Evolutionary conservation across 1,140 invertebrate genomes (phyloP).

Genomic region (Myzus persicae): DNA sequence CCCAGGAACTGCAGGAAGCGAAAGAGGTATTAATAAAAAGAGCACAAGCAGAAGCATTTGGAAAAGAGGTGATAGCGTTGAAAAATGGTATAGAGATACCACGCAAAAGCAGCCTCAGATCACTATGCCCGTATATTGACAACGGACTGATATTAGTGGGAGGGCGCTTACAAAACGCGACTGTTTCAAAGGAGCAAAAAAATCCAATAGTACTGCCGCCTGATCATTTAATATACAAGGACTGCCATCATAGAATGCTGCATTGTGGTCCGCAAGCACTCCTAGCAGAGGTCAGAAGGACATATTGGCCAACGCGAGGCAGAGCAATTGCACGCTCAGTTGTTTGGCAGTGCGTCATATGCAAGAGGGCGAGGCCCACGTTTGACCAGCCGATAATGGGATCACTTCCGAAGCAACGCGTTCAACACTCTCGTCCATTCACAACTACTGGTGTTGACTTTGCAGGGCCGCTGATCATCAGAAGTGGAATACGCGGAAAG

Average conservation of each 20-base stretch:
- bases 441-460: conserved; percentile 11
- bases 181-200: background rate
- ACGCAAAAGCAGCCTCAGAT: background rate
- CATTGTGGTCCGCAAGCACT: conserved; percentile 59
- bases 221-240: background rate
- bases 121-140: background rate
- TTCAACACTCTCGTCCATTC: background rate
- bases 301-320: background rate
- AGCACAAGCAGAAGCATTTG: background rate
- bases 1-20: background rate
- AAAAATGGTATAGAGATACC: background rate
- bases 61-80: background rate
- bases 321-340: background rate
- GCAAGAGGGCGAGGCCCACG: background rate
- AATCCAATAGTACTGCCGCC: conserved; percentile 11
- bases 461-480: background rate
- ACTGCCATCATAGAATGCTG: conserved; percentile 59
- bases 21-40: background rate
- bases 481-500: background rate
- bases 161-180: background rate
- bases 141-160: background rate
- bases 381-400: background rate
- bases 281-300: background rate
- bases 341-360: background rate
- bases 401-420: background rate